Evolutionary conservation across 2,113 vertebrate genomes (phyloP), one percentile per base, ranked within the genome.

Genomic region (Tyrannus savana): DNA sequence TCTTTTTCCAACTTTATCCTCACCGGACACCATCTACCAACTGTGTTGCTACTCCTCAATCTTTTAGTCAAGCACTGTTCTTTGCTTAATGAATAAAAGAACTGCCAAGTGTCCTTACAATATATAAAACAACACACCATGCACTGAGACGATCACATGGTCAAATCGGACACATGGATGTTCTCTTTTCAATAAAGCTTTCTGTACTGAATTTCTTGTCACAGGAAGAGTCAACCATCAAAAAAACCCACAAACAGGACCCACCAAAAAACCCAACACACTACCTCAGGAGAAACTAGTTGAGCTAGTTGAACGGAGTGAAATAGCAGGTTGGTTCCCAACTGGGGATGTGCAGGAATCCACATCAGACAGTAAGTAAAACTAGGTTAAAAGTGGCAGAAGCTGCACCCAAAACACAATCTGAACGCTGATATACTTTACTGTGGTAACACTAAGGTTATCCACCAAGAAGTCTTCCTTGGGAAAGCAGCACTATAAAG

Each of bases 141-240:
- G 9, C 12, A 67, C 28, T 6, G 31, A 63, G 25, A 56, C 0
- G 2, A 68, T 41, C 10, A 47, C 18, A 31, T 0, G 14, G 68
- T 56, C 50, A 83, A 69, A 62, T 59, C 11, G 24, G 27, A 49
- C 63, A 33, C 24, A 6, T 3, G 3, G 39, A 49, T 33, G 10
- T 21, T 62, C 53, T 60, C 72, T 50, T 71, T 59, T 22, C 56
- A n/a, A 0, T 39, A 58, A 52, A 33, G 7, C 8, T 4, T 58
- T 23, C 24, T 55, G 42, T 31, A 55, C 10, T 10, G 30, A 55
- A 33, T 50, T 78, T 68, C 55, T 39, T 50, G 3, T 11, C 1
- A 5, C 16, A 82, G 25, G 12, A 75, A 47, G 44, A 55, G 7
- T 15, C 14, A 14, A 44, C 16, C 67, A 55, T 5, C n/a, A n/a